These are phyloP conservation scores for Caenorhabditis afra DNA, from an alignment of 2,888 invertebrate species.

Conservation along the genomic window DNA sequence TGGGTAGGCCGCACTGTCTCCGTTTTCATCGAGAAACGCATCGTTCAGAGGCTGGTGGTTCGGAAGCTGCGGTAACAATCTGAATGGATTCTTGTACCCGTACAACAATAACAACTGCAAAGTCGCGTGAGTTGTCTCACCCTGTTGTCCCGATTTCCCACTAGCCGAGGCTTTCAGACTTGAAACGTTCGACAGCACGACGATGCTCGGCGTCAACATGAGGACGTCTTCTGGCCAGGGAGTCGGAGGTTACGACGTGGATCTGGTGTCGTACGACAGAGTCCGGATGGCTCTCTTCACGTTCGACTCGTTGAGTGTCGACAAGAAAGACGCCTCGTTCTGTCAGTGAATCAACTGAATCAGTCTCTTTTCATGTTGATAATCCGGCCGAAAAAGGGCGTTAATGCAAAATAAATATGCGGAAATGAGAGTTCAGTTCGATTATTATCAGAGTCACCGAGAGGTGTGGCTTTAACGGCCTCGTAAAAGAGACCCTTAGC, in stretches of 20 bases:
- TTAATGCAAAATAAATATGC: not conserved
- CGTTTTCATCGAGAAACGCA: not conserved
- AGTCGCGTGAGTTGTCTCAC: not conserved
- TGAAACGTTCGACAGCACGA: not conserved
- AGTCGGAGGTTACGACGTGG: constrained; percentile 43
- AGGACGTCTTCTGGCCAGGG: constrained; percentile 37
- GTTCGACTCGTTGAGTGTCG: constrained; percentile 33
- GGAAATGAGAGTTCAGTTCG: not conserved
- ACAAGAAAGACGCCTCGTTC: constrained; percentile 1
- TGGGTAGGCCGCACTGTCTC: constrained; percentile 6
- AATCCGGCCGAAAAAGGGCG: not conserved
- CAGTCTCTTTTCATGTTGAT: not conserved
- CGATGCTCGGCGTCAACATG: constrained; percentile 41
- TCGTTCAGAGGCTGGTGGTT: constrained; percentile 70
- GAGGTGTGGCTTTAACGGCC: not conserved
- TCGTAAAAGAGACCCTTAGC: not conserved
- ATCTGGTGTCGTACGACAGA: constrained; percentile 48
- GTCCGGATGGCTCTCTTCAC: constrained; percentile 66
- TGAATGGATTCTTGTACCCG: constrained; percentile 59
- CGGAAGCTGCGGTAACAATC: constrained; percentile 67
- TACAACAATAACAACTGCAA: not conserved
- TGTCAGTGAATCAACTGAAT: not conserved
- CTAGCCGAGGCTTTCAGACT: constrained; percentile 6
- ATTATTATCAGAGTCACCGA: not conserved
- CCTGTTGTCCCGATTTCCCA: not conserved